phyloP scores from a whole-genome alignment of 2,797 vertebrate genomes.

The Halcyon leucocephala region DNA sequence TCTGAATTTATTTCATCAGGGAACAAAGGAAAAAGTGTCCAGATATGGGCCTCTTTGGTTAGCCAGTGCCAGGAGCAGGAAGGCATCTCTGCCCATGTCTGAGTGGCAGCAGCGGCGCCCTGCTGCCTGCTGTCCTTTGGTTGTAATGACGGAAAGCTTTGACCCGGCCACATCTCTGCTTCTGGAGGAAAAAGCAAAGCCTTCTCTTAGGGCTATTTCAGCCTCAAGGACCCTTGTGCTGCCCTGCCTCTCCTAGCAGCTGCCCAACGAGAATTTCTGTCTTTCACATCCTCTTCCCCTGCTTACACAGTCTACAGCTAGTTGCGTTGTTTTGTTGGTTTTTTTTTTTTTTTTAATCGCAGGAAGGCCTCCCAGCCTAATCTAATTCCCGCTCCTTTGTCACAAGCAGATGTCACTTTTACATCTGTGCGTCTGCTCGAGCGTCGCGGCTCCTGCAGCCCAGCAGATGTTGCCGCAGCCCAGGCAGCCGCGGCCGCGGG shows the following conservation, averaged over 20 bases:
- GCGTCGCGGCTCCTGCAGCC: slow-evolving; percentile 71
- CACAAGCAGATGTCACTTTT: slow-evolving; percentile 93
- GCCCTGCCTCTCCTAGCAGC: background rate
- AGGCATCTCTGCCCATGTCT: background rate
- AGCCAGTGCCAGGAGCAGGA: background rate
- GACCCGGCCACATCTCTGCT: slow-evolving; percentile 1
- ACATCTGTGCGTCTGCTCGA: slow-evolving; percentile 90
- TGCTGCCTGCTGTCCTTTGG: background rate
- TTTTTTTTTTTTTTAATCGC: background rate
- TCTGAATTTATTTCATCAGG: background rate
- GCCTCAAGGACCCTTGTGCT: slow-evolving; percentile 2
- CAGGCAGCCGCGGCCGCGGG: background rate
- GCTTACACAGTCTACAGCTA: slow-evolving; percentile 38
- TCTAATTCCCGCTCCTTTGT: slow-evolving; percentile 89
- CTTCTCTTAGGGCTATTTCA: slow-evolving; percentile 5
- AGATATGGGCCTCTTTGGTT: background rate
- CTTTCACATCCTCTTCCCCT: slow-evolving; percentile 23
- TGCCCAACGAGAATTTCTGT: slow-evolving; percentile 6
- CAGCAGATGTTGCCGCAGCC: slow-evolving; percentile 81
- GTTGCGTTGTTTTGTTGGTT: too few species aligned
- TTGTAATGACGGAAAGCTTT: background rate
- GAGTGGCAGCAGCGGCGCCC: background rate
- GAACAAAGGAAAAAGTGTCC: background rate
- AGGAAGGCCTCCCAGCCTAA: slow-evolving; percentile 85
- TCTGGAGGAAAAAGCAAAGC: background rate